Evolutionary conservation across 1,140 invertebrate genomes (phyloP), one percentile per base, ranked within the genome.

Genomic region (Glossosoma conforme): DNA sequence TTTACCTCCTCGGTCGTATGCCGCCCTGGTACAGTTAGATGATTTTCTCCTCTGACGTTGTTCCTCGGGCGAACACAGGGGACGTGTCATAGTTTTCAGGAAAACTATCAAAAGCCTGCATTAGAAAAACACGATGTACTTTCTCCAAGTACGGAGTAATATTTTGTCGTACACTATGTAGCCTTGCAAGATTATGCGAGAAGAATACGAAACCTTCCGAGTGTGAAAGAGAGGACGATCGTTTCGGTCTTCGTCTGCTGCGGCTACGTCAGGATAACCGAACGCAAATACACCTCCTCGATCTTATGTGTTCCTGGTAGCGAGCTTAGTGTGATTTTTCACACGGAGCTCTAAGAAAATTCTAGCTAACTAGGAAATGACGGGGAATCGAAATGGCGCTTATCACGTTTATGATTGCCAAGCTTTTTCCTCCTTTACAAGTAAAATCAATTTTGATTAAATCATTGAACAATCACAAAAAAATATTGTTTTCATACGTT

Each of bases 311-410:
- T 9, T 33, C 56, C 56, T 51, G 36, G 48, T 51, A 38, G 35
- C 24, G 43, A 47, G 56, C 48, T 58, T 58, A 58, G 56, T 58
- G 37, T 47, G 56, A 45, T 58, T 58, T 58, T 58, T 58, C 56
- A 58, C 56, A 58, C 56, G 56, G 56, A 44, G 52, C 56, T 58
- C 51, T 58, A 49, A 58, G 56, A 51, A 28, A 44, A 50, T 48
- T 48, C 46, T 48, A 48, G 37, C 35, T 47, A 17, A 48, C 19
- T 21, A 8, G n/a, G 6, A 8, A 8, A 28, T 28, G 24, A 28
- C n/a, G n/a, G n/a, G n/a, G n/a, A n/a, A n/a, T n/a, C n/a, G n/a
- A n/a, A n/a, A n/a, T n/a, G n/a, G n/a, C n/a, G n/a, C n/a, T n/a
- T n/a, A n/a, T n/a, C n/a, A n/a, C n/a, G n/a, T n/a, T n/a, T n/a